phyloP scores from a whole-genome alignment of 2,888 invertebrate genomes.

The Halictus quadricinctus region DNA sequence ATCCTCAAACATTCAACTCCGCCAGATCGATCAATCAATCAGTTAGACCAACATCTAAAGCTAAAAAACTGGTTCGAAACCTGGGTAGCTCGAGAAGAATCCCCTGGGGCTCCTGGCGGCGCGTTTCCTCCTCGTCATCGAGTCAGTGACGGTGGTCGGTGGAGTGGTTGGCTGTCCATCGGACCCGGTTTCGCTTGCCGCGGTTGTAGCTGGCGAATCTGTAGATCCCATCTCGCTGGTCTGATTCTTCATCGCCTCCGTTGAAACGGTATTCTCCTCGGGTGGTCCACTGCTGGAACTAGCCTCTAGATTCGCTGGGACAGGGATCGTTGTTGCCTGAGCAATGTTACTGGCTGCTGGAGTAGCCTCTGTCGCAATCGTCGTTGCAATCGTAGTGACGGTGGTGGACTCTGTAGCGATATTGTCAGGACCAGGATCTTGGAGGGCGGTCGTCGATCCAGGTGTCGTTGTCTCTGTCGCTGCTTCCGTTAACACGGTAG shows the following conservation, averaged over 20 bases:
- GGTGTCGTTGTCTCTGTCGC: background rate
- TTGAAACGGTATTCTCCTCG: constrained; percentile 60
- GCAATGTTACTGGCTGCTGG: background rate
- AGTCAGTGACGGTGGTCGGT: constrained; percentile 24
- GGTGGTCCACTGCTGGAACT: constrained; percentile 49
- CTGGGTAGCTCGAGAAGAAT: constrained; percentile 75
- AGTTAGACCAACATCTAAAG: background rate
- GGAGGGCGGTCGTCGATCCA: background rate
- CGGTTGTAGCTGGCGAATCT: constrained; percentile 43
- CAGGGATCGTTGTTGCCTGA: constrained; percentile 11
- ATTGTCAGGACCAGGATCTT: background rate
- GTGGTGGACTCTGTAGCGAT: constrained; percentile 1
- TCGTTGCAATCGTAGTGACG: background rate
- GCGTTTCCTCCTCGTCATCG: constrained; percentile 68
- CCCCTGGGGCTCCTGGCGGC: constrained; percentile 67
- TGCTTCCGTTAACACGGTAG: background rate
- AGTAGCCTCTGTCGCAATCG: background rate
- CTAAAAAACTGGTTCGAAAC: constrained; percentile 49
- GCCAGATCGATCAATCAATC: background rate
- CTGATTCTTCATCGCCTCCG: constrained; percentile 43
- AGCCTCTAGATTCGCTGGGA: constrained; percentile 25
- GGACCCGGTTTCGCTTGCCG: constrained; percentile 33
- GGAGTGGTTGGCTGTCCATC: constrained; percentile 14
- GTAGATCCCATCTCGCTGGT: constrained; percentile 44
- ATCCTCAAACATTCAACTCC: background rate